A percentile compares a stretch with the other conserved stretches of the same genome.
Evolutionary conservation across 2,113 vertebrate genomes (phyloP).

Genomic region (Thryonomys swinderianus): DNA sequence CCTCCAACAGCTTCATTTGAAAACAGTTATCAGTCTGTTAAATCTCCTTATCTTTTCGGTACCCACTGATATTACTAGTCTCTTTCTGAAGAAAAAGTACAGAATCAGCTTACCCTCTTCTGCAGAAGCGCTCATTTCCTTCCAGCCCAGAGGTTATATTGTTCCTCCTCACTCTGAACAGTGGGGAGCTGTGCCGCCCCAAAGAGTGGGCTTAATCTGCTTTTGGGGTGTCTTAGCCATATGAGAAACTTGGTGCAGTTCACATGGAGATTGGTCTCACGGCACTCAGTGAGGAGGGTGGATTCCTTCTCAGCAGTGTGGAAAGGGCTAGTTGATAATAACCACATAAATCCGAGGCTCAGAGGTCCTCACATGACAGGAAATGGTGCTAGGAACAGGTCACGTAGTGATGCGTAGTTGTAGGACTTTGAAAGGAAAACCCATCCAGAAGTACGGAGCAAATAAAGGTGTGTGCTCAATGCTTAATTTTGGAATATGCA

Average conservation of each 20-base stretch:
- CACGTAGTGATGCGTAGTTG: not conserved
- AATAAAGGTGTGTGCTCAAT: not conserved
- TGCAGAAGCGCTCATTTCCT: not conserved
- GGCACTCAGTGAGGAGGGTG: not conserved
- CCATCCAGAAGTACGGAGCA: not conserved
- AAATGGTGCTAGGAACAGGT: not conserved
- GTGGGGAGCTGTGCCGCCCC: not conserved
- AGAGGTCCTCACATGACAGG: not conserved
- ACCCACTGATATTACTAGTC: not conserved
- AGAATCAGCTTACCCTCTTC: not conserved
- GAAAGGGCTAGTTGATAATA: not conserved
- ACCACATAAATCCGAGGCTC: not conserved
- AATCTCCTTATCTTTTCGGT: not conserved
- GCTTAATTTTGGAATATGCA: not conserved
- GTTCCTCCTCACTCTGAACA: not conserved
- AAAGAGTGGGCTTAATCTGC: not conserved
- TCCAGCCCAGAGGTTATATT: not conserved
- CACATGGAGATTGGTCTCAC: not conserved
- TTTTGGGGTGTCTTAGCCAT: not conserved
- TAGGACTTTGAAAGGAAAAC: not conserved
- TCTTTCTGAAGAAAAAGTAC: constrained; percentile 55
- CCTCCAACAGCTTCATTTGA: not conserved
- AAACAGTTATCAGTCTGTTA: not conserved
- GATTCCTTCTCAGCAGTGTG: not conserved
- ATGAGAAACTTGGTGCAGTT: not conserved